Base-by-base conservation (phyloP, 2,797 vertebrate species). In the Telmatherina bonti region DNA sequence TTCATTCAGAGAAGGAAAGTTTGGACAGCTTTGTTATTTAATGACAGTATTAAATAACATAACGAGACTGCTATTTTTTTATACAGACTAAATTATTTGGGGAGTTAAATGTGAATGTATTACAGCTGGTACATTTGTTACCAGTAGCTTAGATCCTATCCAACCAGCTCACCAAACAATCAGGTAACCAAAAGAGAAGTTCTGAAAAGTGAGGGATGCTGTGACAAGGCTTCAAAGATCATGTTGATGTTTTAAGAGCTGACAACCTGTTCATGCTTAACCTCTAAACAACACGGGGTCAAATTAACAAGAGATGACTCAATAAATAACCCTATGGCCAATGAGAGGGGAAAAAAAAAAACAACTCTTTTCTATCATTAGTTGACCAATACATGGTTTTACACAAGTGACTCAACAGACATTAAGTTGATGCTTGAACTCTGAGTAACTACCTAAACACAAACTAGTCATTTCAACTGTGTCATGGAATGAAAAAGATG, bases 151-250 rank as follows among this genome's bases (percentile, higher is more conserved):
- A 29, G 55, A 30, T 51, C 6, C 31, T 18, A 30, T 24, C 10
- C 13, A 11, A 33, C 31, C 60, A 62, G 30, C 7, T 54, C 10
- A 41, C 1, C 43, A 8, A 67, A 27, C 11, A 41, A 33, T 52
- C 29, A 22, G 52, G 35, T 26, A 64, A 67, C 53, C 11, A 35
- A 36, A 56, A 64, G 11, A 53, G 12, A 33, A 22, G 54, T 8
- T 43, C 18, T 29, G 53, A 60, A 15, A 60, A 26, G 26, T 20
- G 24, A 29, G 29, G 70, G 57, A 43, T 57, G 24, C n/a, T 12
- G 30, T 27, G 55, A 11, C 79, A 72, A 70, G 78, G 82, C 79
- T 82, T 78, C 58, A 62, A 54, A 61, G 35, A 15, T 15, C 36
- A 38, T 38, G 62, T n/a, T 76, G 70, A 81, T 80, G 58, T 67